These are phyloP conservation scores for Caenorhabditis becei DNA, from an alignment of 2,888 invertebrate species.

Conservation along the genomic window DNA sequence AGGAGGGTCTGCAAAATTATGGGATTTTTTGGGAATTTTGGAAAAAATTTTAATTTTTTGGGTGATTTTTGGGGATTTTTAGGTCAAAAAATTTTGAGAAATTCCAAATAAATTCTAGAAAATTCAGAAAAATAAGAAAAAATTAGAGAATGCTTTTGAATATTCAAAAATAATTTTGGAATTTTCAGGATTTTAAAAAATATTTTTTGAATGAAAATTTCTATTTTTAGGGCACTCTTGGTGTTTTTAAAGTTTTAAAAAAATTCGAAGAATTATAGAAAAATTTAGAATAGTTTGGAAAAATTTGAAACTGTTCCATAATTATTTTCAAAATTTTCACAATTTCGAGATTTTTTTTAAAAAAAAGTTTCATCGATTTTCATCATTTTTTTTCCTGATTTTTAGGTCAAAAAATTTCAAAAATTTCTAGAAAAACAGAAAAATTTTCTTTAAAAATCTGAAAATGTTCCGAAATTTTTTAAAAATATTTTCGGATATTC, in stretches of 20 bases:
- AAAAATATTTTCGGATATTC: no score
- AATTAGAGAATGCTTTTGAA: no score
- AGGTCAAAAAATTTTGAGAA: no score
- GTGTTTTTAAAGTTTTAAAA: no score
- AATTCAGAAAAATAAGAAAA: no score
- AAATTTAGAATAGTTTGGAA: background rate
- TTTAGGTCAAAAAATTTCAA: background rate
- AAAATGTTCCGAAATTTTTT: background rate
- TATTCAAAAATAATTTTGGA: no score
- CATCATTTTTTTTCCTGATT: background rate
- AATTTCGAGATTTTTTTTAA: background rate
- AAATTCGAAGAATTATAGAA: no score
- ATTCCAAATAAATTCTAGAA: no score
- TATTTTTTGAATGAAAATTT: no score
- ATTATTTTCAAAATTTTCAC: background rate
- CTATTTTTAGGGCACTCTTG: no score
- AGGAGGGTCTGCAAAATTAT: conserved; percentile 31
- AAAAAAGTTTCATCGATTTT: background rate
- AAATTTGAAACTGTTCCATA: background rate
- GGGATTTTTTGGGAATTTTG: background rate
- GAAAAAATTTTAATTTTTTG: background rate
- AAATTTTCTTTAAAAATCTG: conserved; percentile 1
- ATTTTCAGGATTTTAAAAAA: no score
- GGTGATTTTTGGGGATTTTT: background rate
- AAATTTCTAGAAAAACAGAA: conserved; percentile 2